Conservation (phyloP, 1,140 invertebrate species). For the Drosophila trapezifrons region DNA sequence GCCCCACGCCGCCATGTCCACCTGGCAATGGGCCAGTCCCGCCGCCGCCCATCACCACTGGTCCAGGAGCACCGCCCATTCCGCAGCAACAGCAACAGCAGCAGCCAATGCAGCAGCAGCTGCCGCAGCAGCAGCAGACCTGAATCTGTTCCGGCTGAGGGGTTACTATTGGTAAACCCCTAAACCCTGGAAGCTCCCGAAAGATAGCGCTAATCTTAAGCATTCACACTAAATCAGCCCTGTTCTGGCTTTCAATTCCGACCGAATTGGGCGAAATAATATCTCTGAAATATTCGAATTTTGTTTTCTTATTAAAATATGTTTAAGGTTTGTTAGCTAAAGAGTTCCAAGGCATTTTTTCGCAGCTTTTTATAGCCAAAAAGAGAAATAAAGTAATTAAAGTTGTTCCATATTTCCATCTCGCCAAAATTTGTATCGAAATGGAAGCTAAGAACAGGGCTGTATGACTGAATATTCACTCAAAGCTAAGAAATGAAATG, state of each 20-base stretch:
- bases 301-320: not conserved
- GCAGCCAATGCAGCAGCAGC: conserved; percentile 34
- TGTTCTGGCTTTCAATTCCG: conserved; percentile 11
- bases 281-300: not conserved
- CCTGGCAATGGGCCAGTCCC: conserved; percentile 34
- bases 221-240: conserved; percentile 24
- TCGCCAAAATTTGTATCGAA: conserved; percentile 1
- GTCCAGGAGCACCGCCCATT: conserved; percentile 21
- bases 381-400: not conserved
- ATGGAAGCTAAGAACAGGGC: conserved; percentile 17
- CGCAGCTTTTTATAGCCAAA: not conserved
- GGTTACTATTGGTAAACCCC: conserved; percentile 48
- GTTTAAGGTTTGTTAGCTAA: not conserved
- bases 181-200: not conserved
- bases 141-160: conserved; percentile 36
- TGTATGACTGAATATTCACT: conserved; percentile 69
- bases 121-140: conserved; percentile 38
- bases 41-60: conserved; percentile 25
- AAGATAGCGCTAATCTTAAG: conserved; percentile 21
- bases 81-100: conserved; percentile 53
- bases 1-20: conserved; percentile 11
- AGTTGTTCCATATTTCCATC: not conserved
- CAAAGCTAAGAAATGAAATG: conserved; percentile 32
- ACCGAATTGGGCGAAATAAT: not conserved
- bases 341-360: not conserved